Evolutionary conservation across 2,797 vertebrate species (phyloP).

Genomic region (Amphiprion clarkii): DNA sequence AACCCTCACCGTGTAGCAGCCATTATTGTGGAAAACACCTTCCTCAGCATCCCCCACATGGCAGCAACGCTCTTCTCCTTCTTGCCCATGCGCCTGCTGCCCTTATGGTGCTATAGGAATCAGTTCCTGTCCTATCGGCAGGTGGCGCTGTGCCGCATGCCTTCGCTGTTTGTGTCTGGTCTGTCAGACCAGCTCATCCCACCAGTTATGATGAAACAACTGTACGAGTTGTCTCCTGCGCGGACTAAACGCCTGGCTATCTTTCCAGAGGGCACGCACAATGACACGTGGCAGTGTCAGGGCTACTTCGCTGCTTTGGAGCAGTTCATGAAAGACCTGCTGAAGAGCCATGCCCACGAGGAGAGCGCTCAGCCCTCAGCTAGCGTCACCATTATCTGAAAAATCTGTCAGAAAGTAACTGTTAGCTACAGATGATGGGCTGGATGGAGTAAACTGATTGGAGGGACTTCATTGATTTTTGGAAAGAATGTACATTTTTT

Average conservation of each 20-base stretch:
- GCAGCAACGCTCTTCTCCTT: slow-evolving; percentile 98
- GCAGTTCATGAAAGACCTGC: slow-evolving; percentile 97
- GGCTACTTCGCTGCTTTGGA: slow-evolving; percentile 97
- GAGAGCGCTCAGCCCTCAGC: slow-evolving; percentile 91
- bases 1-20: slow-evolving; percentile 97
- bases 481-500: slow-evolving; percentile 89
- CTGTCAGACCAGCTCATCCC: slow-evolving; percentile 98
- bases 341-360: slow-evolving; percentile 94
- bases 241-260: slow-evolving; percentile 98
- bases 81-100: slow-evolving; percentile 95
- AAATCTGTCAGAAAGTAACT: slow-evolving; percentile 7
- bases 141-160: slow-evolving; percentile 95
- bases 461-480: slow-evolving; percentile 37
- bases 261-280: slow-evolving; percentile 98
- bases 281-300: slow-evolving; percentile 99
- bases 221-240: slow-evolving; percentile 96
- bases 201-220: slow-evolving; percentile 99
- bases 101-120: slow-evolving; percentile 99
- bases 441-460: slow-evolving; percentile 46
- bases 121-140: slow-evolving; percentile 97
- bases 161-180: slow-evolving; percentile 97
- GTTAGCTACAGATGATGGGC: slow-evolving; percentile 3
- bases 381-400: slow-evolving; percentile 95
- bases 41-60: slow-evolving; percentile 99
- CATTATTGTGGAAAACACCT: slow-evolving; percentile 98